Percentiles rank a stretch among this genome's conserved stretches.
These are phyloP conservation scores for Trichechus manatus DNA, from an alignment of 2,113 vertebrate species.

Conservation along the genomic window DNA sequence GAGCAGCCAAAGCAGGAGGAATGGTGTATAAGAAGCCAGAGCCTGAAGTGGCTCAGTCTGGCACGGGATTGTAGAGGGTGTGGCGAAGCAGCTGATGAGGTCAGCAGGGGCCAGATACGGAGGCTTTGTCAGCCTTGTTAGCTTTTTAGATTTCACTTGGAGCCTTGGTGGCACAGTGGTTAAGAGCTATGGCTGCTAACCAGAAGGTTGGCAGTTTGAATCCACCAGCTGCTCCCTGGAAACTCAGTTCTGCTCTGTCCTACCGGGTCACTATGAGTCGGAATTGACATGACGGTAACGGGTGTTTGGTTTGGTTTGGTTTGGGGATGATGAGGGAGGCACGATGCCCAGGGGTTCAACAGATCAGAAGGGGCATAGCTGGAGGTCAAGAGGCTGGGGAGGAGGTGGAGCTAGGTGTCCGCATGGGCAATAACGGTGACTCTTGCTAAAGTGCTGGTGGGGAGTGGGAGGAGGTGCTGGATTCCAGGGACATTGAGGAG, in stretches of 20 bases:
- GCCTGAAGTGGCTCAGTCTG: fast-evolving
- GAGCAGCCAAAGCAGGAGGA: not conserved
- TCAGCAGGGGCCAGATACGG: not conserved
- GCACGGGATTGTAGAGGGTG: no score
- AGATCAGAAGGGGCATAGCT: not conserved
- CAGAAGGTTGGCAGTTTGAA: no score
- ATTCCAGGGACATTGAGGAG: not conserved
- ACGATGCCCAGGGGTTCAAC: not conserved
- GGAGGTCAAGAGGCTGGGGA: not conserved
- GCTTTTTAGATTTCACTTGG: not conserved
- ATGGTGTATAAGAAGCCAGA: not conserved
- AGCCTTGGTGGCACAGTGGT: no score
- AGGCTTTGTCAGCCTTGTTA: not conserved
- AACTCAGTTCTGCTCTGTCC: no score
- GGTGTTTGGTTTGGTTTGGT: no score
- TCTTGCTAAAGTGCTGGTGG: not conserved
- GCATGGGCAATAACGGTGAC: no score
- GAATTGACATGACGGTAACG: no score
- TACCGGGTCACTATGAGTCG: no score
- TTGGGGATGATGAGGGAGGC: not conserved
- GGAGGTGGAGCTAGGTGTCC: fast-evolving
- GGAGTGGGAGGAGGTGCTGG: not conserved
- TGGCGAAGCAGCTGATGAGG: not conserved
- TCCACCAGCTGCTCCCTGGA: no score
- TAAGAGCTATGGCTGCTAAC: no score